Conservation (phyloP, 2,797 vertebrate species). For the Tadarida brasiliensis region DNA sequence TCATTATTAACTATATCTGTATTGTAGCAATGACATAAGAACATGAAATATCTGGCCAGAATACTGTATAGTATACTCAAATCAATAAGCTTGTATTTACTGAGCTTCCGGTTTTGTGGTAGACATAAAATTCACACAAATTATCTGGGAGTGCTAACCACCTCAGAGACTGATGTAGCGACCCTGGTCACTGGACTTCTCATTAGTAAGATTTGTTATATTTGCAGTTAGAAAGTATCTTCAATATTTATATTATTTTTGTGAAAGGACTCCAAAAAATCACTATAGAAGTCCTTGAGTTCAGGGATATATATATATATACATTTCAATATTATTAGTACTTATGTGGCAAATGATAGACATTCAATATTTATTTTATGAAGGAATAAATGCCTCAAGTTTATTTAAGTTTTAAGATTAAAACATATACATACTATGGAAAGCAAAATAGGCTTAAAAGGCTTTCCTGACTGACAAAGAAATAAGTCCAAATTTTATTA, state of each 20-base stretch:
- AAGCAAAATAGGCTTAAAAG: not conserved
- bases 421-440: not conserved
- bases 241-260: not conserved
- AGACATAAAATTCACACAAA: not conserved
- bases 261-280: not conserved
- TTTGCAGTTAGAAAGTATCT: not conserved
- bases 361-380: not conserved
- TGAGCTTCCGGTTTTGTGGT: not conserved
- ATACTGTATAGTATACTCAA: not conserved
- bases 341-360: not conserved
- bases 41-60: not conserved
- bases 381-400: not conserved
- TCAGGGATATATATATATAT: not conserved
- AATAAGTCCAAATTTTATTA: slow-evolving; percentile 1
- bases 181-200: not conserved
- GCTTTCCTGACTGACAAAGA: not conserved
- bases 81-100: not conserved
- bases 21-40: not conserved
- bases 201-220: not conserved
- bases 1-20: not conserved
- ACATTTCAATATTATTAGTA: not conserved
- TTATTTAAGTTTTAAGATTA: not conserved
- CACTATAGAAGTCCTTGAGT: not conserved
- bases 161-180: not conserved
- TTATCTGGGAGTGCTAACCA: not conserved